Percentiles rank a stretch among this genome's conserved stretches.
phyloP scores from a whole-genome alignment of 2,113 vertebrate species.

The Coryphaenoides rupestris region DNA sequence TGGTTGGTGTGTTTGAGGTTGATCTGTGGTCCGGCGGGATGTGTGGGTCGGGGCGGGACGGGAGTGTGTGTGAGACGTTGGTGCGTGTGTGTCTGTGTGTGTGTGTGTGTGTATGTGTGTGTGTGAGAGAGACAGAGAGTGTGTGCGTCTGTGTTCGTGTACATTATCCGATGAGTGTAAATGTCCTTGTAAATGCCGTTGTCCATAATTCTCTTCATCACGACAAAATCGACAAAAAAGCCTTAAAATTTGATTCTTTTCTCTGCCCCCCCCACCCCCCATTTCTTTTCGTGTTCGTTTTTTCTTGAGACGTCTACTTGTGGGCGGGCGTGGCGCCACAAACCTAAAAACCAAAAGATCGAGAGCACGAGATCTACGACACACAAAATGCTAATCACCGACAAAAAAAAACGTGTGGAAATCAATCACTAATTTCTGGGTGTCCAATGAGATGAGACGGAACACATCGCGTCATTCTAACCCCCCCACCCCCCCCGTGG shows the following conservation, averaged over 20 bases:
- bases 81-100: too few relatives aligned
- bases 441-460: slow-evolving; percentile 40
- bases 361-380: slow-evolving; percentile 23
- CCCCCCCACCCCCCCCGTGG: too few relatives aligned
- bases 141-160: slow-evolving; percentile 32
- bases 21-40: too few relatives aligned
- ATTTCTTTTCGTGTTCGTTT: slow-evolving; percentile 46
- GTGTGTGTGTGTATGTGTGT: neutral
- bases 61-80: neutral
- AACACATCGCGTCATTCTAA: slow-evolving; percentile 12
- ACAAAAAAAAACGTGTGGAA: too few relatives aligned
- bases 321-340: slow-evolving; percentile 34
- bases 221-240: slow-evolving; percentile 83
- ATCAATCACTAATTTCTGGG: neutral
- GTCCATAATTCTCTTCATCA: slow-evolving; percentile 79
- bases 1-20: too few relatives aligned
- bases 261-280: neutral
- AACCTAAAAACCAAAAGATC: slow-evolving; percentile 38
- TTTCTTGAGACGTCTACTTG: slow-evolving; percentile 12
- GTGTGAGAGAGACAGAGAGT: slow-evolving; percentile 63
- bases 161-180: slow-evolving; percentile 66
- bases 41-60: neutral
- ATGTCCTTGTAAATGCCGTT: slow-evolving; percentile 71
- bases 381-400: slow-evolving; percentile 3
- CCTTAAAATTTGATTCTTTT: slow-evolving; percentile 81